phyloP scores from a whole-genome alignment of 2,113 vertebrate species.

The Macrotis lagotis region DNA sequence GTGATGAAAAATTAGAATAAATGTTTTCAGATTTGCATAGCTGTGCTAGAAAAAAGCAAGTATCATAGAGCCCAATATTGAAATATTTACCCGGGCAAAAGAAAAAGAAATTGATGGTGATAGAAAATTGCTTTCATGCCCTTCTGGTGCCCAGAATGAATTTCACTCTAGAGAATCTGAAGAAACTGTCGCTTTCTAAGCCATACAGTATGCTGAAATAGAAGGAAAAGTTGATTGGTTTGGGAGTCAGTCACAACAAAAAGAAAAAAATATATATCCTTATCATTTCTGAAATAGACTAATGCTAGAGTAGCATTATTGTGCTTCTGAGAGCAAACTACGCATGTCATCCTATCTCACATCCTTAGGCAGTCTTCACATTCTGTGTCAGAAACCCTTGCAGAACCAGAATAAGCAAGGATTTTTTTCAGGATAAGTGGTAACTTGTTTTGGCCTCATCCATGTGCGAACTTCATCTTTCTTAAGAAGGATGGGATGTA shows the following conservation, averaged over 20 bases:
- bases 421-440: background rate
- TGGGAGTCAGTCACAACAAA: constrained; percentile 12
- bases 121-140: background rate
- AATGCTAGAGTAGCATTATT: background rate
- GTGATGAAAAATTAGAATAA: background rate
- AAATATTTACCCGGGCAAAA: background rate
- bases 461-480: constrained; percentile 15
- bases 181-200: constrained; percentile 9
- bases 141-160: constrained; percentile 3
- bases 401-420: constrained; percentile 9
- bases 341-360: background rate
- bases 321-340: background rate
- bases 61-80: background rate
- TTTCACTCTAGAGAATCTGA: background rate
- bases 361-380: background rate
- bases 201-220: background rate
- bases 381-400: background rate
- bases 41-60: background rate
- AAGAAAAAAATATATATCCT: background rate
- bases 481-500: background rate
- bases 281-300: background rate
- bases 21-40: too few species aligned
- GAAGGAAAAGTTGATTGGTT: constrained; percentile 2
- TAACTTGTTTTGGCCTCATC: background rate
- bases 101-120: background rate